These are phyloP conservation scores for Hyposmocoma kahamanoa DNA, from an alignment of 1,140 invertebrate genomes.

Conservation along the genomic window DNA sequence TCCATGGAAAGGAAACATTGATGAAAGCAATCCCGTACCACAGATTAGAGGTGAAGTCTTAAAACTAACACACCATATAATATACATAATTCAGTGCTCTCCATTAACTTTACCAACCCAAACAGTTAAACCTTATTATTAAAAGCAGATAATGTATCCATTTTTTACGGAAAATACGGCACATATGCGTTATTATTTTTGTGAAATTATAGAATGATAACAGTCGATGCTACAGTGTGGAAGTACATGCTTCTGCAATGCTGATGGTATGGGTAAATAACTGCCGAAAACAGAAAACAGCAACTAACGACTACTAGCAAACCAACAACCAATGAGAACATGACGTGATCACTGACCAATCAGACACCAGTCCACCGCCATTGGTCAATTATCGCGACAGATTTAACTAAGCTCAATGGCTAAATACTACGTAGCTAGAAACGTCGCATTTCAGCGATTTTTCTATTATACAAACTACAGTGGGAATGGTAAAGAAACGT, in stretches of 20 bases:
- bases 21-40: constrained; percentile 13
- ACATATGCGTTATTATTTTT: too few relatives aligned
- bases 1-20: constrained; percentile 63
- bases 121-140: too few relatives aligned
- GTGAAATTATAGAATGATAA: too few relatives aligned
- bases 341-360: neutral
- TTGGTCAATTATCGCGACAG: neutral
- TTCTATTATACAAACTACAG: too few relatives aligned
- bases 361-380: neutral
- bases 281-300: constrained; percentile 1
- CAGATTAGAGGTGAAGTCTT: constrained; percentile 9
- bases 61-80: constrained; percentile 2
- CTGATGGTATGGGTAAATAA: constrained; percentile 2
- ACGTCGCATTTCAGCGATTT: too few relatives aligned
- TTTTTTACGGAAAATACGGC: too few relatives aligned
- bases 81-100: constrained; percentile 2
- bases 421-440: too few relatives aligned
- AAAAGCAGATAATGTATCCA: too few relatives aligned
- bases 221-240: constrained; percentile 26
- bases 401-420: too few relatives aligned
- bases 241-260: constrained; percentile 18
- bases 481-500: constrained; percentile 26
- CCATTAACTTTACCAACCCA: constrained; percentile 23
- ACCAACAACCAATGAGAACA: neutral
- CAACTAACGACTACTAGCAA: neutral